Evolutionary conservation across 2,888 invertebrate species (phyloP).

Genomic region (Mylabris sibirica): DNA sequence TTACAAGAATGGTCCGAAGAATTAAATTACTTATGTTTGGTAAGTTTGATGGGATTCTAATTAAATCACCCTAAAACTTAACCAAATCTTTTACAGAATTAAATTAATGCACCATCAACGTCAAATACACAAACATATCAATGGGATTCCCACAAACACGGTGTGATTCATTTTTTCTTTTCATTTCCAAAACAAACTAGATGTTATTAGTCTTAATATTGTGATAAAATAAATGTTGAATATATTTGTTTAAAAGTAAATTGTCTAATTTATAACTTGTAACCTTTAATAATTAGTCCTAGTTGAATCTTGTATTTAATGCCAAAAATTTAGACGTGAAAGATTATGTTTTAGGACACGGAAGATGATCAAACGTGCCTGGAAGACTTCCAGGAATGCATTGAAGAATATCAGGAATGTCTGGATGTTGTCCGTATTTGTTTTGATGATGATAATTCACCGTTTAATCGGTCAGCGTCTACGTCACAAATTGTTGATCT

Average conservation of each 20-base stretch:
- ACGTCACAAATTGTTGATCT: conserved; percentile 53
- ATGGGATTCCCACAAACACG: conserved; percentile 37
- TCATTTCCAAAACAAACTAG: background rate
- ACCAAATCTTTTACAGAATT: conserved; percentile 9
- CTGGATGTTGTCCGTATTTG: conserved; percentile 70
- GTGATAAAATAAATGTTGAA: conserved; percentile 16
- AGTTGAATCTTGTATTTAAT: no score
- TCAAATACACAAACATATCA: conserved; percentile 33
- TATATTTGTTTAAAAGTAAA: conserved; percentile 16
- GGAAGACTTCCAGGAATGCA: conserved; percentile 72
- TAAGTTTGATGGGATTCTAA: conserved; percentile 40
- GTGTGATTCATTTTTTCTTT: conserved; percentile 20
- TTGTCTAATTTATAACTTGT: background rate
- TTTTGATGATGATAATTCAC: conserved; percentile 67
- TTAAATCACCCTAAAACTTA: conserved; percentile 15
- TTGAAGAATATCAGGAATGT: conserved; percentile 71
- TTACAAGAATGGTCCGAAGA: conserved; percentile 54
- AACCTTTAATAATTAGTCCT: background rate
- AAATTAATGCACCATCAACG: conserved; percentile 6
- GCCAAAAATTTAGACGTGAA: no score
- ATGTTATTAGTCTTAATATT: conserved; percentile 12
- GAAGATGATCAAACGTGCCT: conserved; percentile 71
- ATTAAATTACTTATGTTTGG: conserved; percentile 47
- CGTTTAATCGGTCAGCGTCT: conserved; percentile 57
- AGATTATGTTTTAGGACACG: conserved; percentile 59